A percentile compares a stretch with the other conserved stretches of the same genome.
Conservation (phyloP, 2,797 vertebrate species). For the Lepilemur septentrionalis region DNA sequence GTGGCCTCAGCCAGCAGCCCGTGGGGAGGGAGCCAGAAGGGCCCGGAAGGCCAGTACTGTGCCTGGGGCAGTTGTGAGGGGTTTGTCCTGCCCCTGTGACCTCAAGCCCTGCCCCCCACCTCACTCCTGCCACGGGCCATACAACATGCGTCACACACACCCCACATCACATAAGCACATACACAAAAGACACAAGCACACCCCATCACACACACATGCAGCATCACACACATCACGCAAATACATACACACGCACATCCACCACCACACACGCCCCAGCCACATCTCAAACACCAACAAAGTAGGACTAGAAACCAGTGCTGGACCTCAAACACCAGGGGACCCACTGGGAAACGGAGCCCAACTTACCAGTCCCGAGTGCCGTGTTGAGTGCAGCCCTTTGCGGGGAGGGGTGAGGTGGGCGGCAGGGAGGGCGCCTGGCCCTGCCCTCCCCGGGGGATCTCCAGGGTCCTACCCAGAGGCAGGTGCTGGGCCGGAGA, state of each 20-base stretch:
- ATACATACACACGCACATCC: neutral
- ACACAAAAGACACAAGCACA: too few species aligned
- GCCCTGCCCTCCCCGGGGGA: neutral
- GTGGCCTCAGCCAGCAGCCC: neutral
- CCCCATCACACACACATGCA: too few species aligned
- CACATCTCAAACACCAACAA: neutral
- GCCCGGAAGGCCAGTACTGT: neutral
- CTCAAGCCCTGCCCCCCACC: neutral
- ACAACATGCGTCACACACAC: neutral
- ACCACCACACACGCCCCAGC: neutral
- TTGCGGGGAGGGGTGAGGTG: too few species aligned
- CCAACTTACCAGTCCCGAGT: neutral
- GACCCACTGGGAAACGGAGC: neutral
- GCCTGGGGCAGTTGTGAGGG: rapidly evolving
- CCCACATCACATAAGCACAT: neutral
- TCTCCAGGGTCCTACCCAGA: neutral
- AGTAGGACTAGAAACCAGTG: neutral
- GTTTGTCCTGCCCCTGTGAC: neutral
- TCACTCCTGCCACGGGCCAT: neutral
- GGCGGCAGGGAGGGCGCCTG: neutral
- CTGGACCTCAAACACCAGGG: neutral
- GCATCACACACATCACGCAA: neutral
- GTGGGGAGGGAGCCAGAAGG: too few species aligned
- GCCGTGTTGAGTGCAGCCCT: neutral
- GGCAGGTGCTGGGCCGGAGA: neutral